Percentiles rank a stretch among this genome's conserved stretches.
These are phyloP conservation scores for Eupeodes latifasciatus DNA, from an alignment of 2,888 invertebrate genomes.

Conservation along the genomic window DNA sequence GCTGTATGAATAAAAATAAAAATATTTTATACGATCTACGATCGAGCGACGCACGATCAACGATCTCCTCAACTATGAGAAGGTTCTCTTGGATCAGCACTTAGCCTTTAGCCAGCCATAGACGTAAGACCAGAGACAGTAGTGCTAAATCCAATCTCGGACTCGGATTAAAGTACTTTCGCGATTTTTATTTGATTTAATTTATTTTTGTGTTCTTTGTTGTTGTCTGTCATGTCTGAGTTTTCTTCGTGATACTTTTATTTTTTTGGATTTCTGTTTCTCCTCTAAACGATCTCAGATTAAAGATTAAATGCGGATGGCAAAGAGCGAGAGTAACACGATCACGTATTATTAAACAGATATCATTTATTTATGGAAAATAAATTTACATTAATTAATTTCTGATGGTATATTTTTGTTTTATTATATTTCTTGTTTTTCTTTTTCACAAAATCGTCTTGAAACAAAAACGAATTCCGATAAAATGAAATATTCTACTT, in stretches of 20 bases:
- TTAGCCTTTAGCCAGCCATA: neutral
- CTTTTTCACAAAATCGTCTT: constrained; percentile 4
- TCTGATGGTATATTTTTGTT: constrained; percentile 16
- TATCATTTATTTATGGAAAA: constrained; percentile 56
- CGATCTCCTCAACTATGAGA: neutral
- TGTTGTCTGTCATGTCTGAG: constrained; percentile 42
- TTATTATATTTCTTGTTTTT: constrained; percentile 27
- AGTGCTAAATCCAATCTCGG: constrained; percentile 58
- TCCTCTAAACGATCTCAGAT: constrained; percentile 41
- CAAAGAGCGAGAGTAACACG: constrained; percentile 58
- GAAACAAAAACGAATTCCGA: constrained; percentile 8
- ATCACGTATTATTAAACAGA: constrained; percentile 66
- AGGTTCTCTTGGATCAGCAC: constrained; percentile 57
- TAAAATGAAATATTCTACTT: constrained; percentile 7
- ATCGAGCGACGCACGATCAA: no score
- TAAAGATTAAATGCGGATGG: constrained; percentile 51
- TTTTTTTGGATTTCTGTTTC: constrained; percentile 10
- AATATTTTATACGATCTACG: neutral
- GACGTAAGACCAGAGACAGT: constrained; percentile 17
- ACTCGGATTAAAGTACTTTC: constrained; percentile 61
- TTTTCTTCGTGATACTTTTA: constrained; percentile 44
- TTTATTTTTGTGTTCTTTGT: constrained; percentile 16
- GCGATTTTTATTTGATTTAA: constrained; percentile 37
- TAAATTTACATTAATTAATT: constrained; percentile 41
- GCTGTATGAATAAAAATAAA: constrained; percentile 16